Evolutionary conservation across 2,888 invertebrate species (phyloP), one percentile per base, ranked within the genome.

Genomic region (Pharmacophagus antenor): DNA sequence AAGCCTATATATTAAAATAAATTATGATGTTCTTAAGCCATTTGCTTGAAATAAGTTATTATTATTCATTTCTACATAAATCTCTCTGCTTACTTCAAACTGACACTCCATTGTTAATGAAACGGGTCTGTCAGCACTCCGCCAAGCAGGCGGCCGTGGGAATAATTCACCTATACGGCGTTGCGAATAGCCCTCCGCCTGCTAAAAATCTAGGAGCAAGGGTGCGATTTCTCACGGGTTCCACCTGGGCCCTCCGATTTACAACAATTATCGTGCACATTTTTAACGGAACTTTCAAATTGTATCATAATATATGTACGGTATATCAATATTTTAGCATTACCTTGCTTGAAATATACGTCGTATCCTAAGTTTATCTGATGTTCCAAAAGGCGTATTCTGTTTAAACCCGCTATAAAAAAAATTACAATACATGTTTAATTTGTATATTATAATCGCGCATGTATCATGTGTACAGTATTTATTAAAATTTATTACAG

Each of bases 161-260:
- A 72, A 71, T 62, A 55, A 60, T 37, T 44, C 48, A 51, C 65
- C 63, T 62, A 57, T 54, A 65, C 37, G 63, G 54, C 63, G 63
- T 56, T 66, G 73, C 71, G 58, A 71, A 69, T 68, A 66, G 70
- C 69, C 72, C 72, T 73, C 73, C 73, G 72, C 71, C 71, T 70
- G 70, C 72, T 65, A 67, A 67, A 66, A 61, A 65, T 68, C 69
- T 69, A 67, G 67, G 58, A 52, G 60, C 49, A 65, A 71, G 72
- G 73, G 72, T 71, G 64, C 69, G 68, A 65, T 67, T 74, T 74
- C 73, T 70, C 72, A 73, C 73, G 72, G 64, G 56, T 64, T 68
- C 68, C 74, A 72, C 71, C 73, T 74, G 73, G 69, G 65, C 69
- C 70, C 70, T 70, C 70, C 69, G 69, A 68, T 67, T 62, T 62